Evolutionary conservation across 2,888 invertebrate species (phyloP).

Genomic region (Trilocha varians): DNA sequence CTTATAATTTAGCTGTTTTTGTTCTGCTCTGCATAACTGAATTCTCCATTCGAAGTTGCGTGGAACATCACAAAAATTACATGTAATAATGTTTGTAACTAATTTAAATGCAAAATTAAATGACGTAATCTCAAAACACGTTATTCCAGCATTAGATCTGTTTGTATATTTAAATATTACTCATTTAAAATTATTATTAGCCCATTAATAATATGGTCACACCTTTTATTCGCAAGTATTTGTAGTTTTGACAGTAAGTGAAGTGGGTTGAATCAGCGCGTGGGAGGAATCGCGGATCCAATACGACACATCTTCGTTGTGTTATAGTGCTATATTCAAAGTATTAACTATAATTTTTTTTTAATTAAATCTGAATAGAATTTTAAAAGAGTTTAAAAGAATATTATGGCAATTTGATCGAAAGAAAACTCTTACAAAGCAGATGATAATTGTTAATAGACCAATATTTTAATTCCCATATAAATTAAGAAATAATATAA

Average conservation of each 20-base stretch:
- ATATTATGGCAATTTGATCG: too few relatives aligned
- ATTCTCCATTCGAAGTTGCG: too few relatives aligned
- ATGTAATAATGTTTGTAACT: background rate
- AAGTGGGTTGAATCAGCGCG: constrained; percentile 18
- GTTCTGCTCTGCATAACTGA: too few relatives aligned
- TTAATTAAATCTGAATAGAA: too few relatives aligned
- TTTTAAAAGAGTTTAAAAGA: too few relatives aligned
- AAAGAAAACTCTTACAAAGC: too few relatives aligned
- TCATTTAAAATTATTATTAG: constrained; percentile 12
- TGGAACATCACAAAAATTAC: too few relatives aligned
- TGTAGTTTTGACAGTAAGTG: constrained; percentile 19
- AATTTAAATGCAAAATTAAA: background rate
- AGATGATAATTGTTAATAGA: too few relatives aligned
- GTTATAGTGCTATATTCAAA: background rate
- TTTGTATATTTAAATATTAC: background rate
- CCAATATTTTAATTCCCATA: too few relatives aligned
- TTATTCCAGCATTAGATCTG: background rate
- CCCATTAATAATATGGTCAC: constrained; percentile 14
- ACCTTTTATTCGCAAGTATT: constrained; percentile 14
- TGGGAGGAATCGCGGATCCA: constrained; percentile 10
- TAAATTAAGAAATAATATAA: too few relatives aligned
- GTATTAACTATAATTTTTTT: too few relatives aligned
- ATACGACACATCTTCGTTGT: background rate
- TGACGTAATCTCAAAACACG: background rate
- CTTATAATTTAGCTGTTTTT: too few relatives aligned